Conservation (phyloP, 2,888 invertebrate genomes). For the Halictus ligatus region DNA sequence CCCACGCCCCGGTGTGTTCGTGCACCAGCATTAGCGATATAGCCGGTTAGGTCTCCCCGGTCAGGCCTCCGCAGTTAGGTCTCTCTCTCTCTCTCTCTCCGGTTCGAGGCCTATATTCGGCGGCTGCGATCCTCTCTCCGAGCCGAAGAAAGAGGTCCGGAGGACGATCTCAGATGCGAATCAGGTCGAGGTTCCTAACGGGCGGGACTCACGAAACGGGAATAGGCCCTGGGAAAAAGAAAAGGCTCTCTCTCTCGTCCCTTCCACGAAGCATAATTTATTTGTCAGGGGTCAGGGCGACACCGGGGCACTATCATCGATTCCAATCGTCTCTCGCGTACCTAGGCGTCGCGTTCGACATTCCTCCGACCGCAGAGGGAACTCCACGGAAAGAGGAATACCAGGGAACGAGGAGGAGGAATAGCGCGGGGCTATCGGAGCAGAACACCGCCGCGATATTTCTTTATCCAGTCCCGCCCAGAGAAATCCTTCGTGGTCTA, state of each 20-base stretch:
- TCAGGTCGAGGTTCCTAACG: neutral
- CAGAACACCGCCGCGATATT: conserved; percentile 42
- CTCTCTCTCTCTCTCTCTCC: neutral
- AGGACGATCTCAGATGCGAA: neutral
- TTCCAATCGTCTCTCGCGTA: conserved; percentile 39
- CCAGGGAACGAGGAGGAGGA: conserved; percentile 28
- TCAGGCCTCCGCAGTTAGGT: neutral
- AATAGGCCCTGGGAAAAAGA: neutral
- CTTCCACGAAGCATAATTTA: conserved; percentile 27
- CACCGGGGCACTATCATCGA: conserved; percentile 40
- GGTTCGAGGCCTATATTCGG: conserved; percentile 26
- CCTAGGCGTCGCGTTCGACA: conserved; percentile 50
- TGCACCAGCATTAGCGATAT: conserved; percentile 51
- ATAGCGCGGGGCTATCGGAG: conserved; percentile 47
- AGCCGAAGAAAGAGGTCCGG: neutral
- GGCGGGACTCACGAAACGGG: neutral
- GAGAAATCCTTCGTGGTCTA: conserved; percentile 40
- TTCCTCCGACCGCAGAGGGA: conserved; percentile 36
- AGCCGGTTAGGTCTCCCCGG: neutral
- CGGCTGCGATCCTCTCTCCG: neutral
- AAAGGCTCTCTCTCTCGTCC: neutral
- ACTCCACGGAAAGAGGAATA: conserved; percentile 18
- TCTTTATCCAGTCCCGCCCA: conserved; percentile 31
- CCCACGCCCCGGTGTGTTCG: conserved; percentile 59
- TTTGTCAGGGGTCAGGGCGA: conserved; percentile 31